phyloP scores from a whole-genome alignment of 2,888 invertebrate species.

The Nomada ferruginata region DNA sequence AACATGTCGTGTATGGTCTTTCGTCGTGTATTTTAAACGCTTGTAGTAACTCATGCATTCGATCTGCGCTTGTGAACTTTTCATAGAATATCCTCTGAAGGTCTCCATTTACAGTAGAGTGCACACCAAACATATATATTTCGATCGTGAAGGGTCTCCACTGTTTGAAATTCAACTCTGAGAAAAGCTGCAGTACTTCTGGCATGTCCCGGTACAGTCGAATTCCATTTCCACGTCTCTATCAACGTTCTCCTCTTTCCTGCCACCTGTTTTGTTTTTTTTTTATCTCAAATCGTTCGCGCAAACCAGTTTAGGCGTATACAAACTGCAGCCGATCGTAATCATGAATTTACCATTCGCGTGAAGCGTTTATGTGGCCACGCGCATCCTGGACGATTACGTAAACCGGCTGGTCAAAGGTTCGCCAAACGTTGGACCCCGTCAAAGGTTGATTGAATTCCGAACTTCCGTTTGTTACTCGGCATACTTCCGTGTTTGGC shows the following conservation, averaged over 20 bases:
- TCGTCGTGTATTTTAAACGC: too few species aligned
- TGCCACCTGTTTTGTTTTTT: not conserved
- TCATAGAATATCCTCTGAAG: too few species aligned
- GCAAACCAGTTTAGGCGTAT: slow-evolving; percentile 15
- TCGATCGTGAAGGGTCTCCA: too few species aligned
- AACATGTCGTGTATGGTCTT: too few species aligned
- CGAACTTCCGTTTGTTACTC: slow-evolving; percentile 74
- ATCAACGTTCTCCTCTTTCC: slow-evolving; percentile 14
- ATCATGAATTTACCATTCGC: slow-evolving; percentile 70
- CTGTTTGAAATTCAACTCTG: too few species aligned
- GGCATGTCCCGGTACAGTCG: not conserved
- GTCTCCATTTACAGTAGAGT: too few species aligned
- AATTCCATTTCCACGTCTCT: slow-evolving; percentile 25
- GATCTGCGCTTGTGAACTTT: too few species aligned
- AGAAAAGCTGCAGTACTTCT: too few species aligned
- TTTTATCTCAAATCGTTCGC: not conserved
- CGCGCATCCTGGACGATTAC: slow-evolving; percentile 43
- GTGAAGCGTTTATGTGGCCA: slow-evolving; percentile 65
- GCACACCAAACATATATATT: too few species aligned
- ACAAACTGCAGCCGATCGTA: slow-evolving; percentile 17
- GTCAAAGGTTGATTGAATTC: slow-evolving; percentile 78
- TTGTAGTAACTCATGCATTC: too few species aligned
- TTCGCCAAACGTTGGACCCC: slow-evolving; percentile 63
- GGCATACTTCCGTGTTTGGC: slow-evolving; percentile 56
- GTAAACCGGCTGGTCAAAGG: slow-evolving; percentile 66